These are phyloP conservation scores for Strigamia transsilvanica DNA, from an alignment of 2,888 invertebrate genomes.

Conservation along the genomic window DNA sequence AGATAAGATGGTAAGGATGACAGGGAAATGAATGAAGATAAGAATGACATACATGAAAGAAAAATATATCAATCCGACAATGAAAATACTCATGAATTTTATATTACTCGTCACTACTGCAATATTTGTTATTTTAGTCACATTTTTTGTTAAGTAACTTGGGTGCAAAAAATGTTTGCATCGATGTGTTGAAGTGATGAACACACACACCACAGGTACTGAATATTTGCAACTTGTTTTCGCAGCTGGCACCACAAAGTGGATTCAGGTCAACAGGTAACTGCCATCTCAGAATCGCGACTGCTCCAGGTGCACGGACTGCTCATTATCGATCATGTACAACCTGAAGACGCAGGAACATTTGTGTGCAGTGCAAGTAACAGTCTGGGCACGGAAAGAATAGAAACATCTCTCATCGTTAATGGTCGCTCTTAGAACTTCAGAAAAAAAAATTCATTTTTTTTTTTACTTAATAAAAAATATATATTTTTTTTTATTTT, in stretches of 20 bases:
- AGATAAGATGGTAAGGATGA: neutral
- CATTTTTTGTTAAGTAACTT: neutral
- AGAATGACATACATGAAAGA: neutral
- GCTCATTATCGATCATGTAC: slow-evolving; percentile 48
- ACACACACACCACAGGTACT: neutral
- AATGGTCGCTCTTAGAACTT: slow-evolving; percentile 4
- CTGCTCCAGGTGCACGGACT: slow-evolving; percentile 19
- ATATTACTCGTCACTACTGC: neutral
- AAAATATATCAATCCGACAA: neutral
- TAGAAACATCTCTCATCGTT: slow-evolving; percentile 50
- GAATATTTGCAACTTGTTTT: slow-evolving; percentile 46
- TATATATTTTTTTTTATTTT: too few species aligned
- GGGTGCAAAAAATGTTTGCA: neutral
- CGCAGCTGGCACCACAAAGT: slow-evolving; percentile 50
- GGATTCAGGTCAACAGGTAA: slow-evolving; percentile 44
- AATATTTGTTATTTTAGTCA: too few species aligned
- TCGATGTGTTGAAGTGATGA: neutral
- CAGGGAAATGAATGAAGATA: neutral
- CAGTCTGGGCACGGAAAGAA: slow-evolving; percentile 50
- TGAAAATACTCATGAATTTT: neutral
- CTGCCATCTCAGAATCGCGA: slow-evolving; percentile 1
- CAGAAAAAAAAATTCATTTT: neutral
- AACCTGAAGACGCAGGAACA: slow-evolving; percentile 40
- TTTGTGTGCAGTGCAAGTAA: slow-evolving; percentile 49
- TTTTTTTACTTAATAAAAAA: too few species aligned